These are phyloP conservation scores for Odontomachus brunneus DNA, from an alignment of 1,140 invertebrate genomes.

Conservation along the genomic window DNA sequence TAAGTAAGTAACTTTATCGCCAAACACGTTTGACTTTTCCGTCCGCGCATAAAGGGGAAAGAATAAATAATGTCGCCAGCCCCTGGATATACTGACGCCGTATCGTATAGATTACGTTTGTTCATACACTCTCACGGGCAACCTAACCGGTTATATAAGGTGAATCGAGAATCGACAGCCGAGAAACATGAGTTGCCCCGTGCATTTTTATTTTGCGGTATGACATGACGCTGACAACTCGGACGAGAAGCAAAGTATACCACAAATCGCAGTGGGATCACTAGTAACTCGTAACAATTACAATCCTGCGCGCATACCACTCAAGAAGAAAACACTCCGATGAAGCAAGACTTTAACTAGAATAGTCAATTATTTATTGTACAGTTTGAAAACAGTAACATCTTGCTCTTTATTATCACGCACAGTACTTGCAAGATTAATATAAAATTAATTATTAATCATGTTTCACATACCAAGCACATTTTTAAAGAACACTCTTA, in stretches of 20 bases:
- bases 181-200: slow-evolving; percentile 56
- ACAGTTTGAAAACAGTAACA: not conserved
- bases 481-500: too few species aligned
- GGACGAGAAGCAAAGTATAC: not conserved
- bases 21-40: not conserved
- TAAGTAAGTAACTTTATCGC: too few species aligned
- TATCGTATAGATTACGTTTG: not conserved
- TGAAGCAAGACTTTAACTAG: not conserved
- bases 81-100: not conserved
- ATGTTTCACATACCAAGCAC: too few species aligned
- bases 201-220: slow-evolving; percentile 56
- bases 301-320: not conserved
- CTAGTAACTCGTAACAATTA: not conserved
- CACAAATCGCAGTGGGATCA: not conserved
- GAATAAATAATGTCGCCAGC: not conserved
- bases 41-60: not conserved
- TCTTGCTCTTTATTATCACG: not conserved
- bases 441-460: not conserved
- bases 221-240: not conserved
- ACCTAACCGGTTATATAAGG: slow-evolving; percentile 61
- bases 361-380: not conserved
- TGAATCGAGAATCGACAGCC: slow-evolving; percentile 56
- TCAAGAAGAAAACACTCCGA: not conserved
- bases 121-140: not conserved
- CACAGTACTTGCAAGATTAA: not conserved